phyloP scores from a whole-genome alignment of 2,113 vertebrate species.

The Muntiacus reevesi region DNA sequence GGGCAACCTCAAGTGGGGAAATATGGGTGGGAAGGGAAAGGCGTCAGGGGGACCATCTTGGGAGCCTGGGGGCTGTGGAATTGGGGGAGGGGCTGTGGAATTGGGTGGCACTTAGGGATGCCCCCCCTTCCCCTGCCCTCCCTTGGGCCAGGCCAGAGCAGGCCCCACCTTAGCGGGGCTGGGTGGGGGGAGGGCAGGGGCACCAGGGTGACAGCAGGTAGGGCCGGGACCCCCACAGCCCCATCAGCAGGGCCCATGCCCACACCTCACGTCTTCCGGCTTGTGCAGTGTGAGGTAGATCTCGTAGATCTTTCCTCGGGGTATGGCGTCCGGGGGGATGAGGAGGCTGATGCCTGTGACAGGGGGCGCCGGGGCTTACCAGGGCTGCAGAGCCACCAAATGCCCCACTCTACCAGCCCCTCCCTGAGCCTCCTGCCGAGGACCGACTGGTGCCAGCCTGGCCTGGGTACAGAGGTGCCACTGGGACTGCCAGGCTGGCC shows the following conservation, averaged over 20 bases:
- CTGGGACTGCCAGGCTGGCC: not conserved
- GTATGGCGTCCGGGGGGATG: slow-evolving; percentile 98
- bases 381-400: not conserved
- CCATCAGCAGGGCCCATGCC: slow-evolving; percentile 42
- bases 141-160: not conserved
- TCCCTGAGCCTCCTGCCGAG: not conserved
- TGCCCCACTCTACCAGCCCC: not conserved
- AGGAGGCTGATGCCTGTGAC: slow-evolving; percentile 93
- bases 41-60: slow-evolving; percentile 13
- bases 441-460: not conserved
- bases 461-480: not conserved
- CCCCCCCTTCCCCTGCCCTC: not conserved
- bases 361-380: rapidly evolving
- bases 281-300: slow-evolving; percentile 97
- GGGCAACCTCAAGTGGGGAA: slow-evolving; percentile 88
- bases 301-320: slow-evolving; percentile 98
- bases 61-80: not conserved
- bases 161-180: not conserved
- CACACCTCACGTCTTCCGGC: slow-evolving; percentile 98
- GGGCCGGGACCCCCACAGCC: not conserved
- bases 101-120: not conserved
- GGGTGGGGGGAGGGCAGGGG: not conserved
- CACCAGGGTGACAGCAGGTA: not conserved
- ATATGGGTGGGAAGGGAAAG: slow-evolving; percentile 38
- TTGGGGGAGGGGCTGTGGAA: not conserved